Base-by-base conservation (phyloP, 2,888 invertebrate genomes). In the Xylota segnis region DNA sequence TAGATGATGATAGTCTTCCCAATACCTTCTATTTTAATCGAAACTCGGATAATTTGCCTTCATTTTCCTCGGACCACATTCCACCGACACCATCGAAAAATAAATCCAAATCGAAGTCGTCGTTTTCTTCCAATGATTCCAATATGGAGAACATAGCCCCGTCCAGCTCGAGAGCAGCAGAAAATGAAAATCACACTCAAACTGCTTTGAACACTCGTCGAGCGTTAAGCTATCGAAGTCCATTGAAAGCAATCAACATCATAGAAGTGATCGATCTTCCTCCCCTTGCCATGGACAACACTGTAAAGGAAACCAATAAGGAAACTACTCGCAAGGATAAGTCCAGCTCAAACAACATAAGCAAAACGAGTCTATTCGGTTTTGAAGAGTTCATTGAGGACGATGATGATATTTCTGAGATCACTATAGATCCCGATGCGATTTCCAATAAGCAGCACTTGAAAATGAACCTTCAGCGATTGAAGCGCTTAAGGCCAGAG, bases 11-110 rank as follows among this genome's bases (percentile, higher is more conserved):
- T 2, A 61, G 87, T n/a, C 70, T 92, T 23, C 92, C 92, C 0
- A 89, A 79, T 54, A 87, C 89, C 6, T 92, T 91, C 74, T 88
- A 89, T 63, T 92, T 92, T 37, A 88, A 89, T 2, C 87, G 90
- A 10, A 90, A 90, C 37, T 89, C 89, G 12, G 90, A 90, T n/a
- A 89, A 91, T 40, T 78, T 92, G 40, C 92, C 92, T 0, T 91
- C 92, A 0, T 92, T 90, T 83, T 91, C 92, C 12, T 91, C 92
- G 87, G 92, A 92, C 81, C 88, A 88, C 56, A 88, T 91, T 84
- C 89, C 90, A 18, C 68, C 88, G 29, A 88, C 89, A 5, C 89
- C 89, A 12, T 66, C 40, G 2, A 88, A 88, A 9, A 83, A 88
- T 1, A 89, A 88, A 65, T 61, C 75, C n/a, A 74, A 72, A 32